Base-by-base conservation (phyloP, 2,797 vertebrate species). In the Sparus aurata region DNA sequence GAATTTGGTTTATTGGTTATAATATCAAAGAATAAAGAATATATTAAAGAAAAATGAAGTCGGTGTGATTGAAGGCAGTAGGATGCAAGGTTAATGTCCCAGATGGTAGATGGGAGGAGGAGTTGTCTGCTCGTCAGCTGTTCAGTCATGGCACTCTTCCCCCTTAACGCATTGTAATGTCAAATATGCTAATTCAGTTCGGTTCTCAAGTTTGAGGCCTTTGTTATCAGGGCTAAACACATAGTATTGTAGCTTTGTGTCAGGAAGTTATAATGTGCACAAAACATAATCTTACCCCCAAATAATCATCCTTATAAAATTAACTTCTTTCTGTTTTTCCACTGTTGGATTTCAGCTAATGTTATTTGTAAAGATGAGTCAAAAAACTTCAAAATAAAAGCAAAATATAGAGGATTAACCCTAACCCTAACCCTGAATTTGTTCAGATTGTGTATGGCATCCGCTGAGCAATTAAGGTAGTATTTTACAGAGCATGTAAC, bases 71-170 rank as follows among this genome's bases (percentile, higher is more conserved):
- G 38, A 64, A 69, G 49, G 55, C 38, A 38, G 17, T 49, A 53
- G 62, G 43, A 78, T 69, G 45, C 41, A 69, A 71, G 65, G 74
- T 83, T 75, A 81, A 85, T 62, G 54, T 73, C 71, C 76, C 85
- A 87, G 85, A 89, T 91, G 90, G 87, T 77, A 62, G n/a, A 85
- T 78, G 55, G 77, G 75, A 77, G 74, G 59, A 76, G 68, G 61
- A 61, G 55, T 22, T 77, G 57, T 27, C 85, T 79, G 63, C 61
- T 63, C n/a, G 20, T 91, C 87, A 85, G 86, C 83, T 86, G 85
- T 84, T 90, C 57, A 66, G 62, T 59, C 11, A 20, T 65, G 23
- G 34, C 77, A 58, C 77, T 77, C 43, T 41, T 84, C 71, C 75
- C 69, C 55, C 74, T 54, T 58, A 58, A 67, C 58, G 66, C 78